phyloP scores from a whole-genome alignment of 2,888 invertebrate genomes.

The Thecocarcelia acutangulata region DNA sequence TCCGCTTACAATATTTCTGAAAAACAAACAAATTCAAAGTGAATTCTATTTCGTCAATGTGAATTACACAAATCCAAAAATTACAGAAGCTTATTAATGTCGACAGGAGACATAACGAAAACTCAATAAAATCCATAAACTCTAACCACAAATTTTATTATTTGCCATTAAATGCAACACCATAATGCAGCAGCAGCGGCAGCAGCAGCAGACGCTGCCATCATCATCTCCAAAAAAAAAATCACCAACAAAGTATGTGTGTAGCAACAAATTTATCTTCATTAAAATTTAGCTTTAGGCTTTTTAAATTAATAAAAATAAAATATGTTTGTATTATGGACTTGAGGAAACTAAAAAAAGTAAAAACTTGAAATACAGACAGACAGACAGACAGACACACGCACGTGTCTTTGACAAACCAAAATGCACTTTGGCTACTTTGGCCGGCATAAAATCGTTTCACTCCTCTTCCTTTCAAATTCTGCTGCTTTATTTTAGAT shows the following conservation, averaged over 20 bases:
- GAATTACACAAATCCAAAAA: neutral
- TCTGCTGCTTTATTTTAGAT: neutral
- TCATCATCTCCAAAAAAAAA: neutral
- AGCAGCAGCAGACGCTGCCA: neutral
- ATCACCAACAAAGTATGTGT: neutral
- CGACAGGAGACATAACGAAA: slow-evolving; percentile 36
- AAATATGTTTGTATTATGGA: slow-evolving; percentile 24
- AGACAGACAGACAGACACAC: neutral
- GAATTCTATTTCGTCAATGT: neutral
- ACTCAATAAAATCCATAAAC: slow-evolving; percentile 18
- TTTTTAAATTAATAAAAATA: slow-evolving; percentile 41
- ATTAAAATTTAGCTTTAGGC: slow-evolving; percentile 47
- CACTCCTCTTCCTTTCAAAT: neutral
- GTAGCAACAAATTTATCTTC: slow-evolving; percentile 25
- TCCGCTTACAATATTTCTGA: too few species aligned
- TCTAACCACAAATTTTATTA: slow-evolving; percentile 10
- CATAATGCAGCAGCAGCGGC: neutral
- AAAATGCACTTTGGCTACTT: slow-evolving; percentile 9
- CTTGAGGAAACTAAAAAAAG: slow-evolving; percentile 2
- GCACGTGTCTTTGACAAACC: slow-evolving; percentile 41
- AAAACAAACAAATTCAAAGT: neutral
- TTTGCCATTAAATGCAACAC: slow-evolving; percentile 10
- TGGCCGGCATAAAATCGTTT: neutral
- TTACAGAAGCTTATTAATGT: slow-evolving; percentile 44
- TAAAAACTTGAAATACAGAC: neutral